phyloP scores from a whole-genome alignment of 2,888 invertebrate genomes.

The Embidobia sp. region DNA sequence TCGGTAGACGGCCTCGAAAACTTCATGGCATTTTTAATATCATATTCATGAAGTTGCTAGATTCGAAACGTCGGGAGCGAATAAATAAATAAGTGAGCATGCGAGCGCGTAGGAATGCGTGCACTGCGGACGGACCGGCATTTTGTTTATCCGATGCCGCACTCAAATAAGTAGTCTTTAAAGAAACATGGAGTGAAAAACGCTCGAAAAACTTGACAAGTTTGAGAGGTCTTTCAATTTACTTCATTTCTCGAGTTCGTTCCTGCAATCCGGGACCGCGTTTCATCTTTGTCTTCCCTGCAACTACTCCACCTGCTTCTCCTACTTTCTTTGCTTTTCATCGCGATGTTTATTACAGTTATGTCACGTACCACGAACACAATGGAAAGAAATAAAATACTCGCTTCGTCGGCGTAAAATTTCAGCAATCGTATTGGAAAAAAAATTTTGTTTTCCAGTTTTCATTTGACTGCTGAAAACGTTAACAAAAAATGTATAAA shows the following conservation, averaged over 20 bases:
- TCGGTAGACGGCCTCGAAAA: conserved; percentile 31
- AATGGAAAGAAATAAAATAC: conserved; percentile 11
- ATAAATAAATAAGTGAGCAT: conserved; percentile 55
- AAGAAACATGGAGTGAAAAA: conserved; percentile 46
- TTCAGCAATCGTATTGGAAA: conserved; percentile 51
- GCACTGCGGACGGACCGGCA: background rate
- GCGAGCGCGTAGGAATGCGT: conserved; percentile 40
- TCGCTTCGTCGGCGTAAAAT: conserved; percentile 47
- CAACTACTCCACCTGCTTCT: background rate
- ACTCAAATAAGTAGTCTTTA: conserved; percentile 43
- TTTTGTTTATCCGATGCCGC: conserved; percentile 7
- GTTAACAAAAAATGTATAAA: too few species aligned
- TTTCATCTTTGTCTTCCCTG: conserved; percentile 38
- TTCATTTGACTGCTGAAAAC: too few species aligned
- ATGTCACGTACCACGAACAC: conserved; percentile 66
- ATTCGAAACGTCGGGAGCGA: conserved; percentile 23
- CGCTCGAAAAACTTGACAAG: conserved; percentile 76
- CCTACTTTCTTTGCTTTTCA: conserved; percentile 34
- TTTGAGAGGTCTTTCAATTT: conserved; percentile 80
- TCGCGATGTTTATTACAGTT: conserved; percentile 73
- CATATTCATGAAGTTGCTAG: conserved; percentile 54
- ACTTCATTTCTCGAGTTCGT: conserved; percentile 77
- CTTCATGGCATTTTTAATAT: conserved; percentile 41
- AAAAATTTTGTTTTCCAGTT: background rate
- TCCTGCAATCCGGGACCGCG: conserved; percentile 25